Conservation (phyloP, 35 echinoderm and acorn worm species). For the Chiridota heheva region DNA sequence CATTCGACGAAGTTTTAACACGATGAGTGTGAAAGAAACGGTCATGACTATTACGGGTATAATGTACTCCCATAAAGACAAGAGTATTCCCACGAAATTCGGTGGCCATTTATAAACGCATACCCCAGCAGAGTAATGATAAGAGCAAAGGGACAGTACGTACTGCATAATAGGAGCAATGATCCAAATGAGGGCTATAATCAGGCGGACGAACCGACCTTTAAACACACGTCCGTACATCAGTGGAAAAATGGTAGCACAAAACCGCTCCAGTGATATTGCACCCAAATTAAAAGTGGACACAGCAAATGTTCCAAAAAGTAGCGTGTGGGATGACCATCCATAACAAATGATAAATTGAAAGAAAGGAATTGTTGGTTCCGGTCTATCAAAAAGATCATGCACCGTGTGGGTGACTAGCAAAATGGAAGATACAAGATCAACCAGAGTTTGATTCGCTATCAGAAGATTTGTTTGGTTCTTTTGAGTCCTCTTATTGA, state of each 20-base stretch:
- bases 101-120: neutral
- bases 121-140: neutral
- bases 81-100: slow-evolving; percentile 11
- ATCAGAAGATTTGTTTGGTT: slow-evolving; percentile 43
- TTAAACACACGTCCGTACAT: slow-evolving; percentile 50
- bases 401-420: slow-evolving; percentile 27
- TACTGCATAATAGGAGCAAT: slow-evolving; percentile 50
- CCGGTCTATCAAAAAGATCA: neutral
- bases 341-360: slow-evolving; percentile 48
- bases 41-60: slow-evolving; percentile 68
- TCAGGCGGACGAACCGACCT: neutral
- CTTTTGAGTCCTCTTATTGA: neutral
- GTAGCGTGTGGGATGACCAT: slow-evolving; percentile 39
- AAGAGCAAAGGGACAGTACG: neutral
- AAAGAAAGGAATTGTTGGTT: neutral
- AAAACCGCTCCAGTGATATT: slow-evolving; percentile 72
- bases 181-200: slow-evolving; percentile 43
- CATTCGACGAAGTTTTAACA: slow-evolving; percentile 32
- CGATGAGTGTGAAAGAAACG: slow-evolving; percentile 53
- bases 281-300: slow-evolving; percentile 76
- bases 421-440: slow-evolving; percentile 43
- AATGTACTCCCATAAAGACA: slow-evolving; percentile 71
- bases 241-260: slow-evolving; percentile 64
- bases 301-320: slow-evolving; percentile 50
- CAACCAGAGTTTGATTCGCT: slow-evolving; percentile 45